phyloP scores from a whole-genome alignment of 2,113 vertebrate species.

The Datnioides undecimradiatus region DNA sequence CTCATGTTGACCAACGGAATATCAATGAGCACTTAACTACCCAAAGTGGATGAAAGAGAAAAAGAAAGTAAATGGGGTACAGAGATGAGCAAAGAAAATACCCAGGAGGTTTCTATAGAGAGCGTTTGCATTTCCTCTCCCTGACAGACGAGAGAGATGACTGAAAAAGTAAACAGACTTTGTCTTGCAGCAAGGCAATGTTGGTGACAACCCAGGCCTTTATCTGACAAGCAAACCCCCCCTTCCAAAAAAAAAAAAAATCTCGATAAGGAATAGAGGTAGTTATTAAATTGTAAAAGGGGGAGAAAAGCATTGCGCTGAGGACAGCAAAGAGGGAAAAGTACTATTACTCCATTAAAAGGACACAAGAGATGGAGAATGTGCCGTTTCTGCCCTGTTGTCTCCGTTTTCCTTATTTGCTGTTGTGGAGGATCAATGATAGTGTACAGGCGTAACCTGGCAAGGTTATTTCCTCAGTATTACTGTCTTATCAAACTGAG shows the following conservation, averaged over 20 bases:
- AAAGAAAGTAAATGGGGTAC: constrained; percentile 56
- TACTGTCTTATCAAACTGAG: constrained; percentile 74
- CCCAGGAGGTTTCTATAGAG: constrained; percentile 47
- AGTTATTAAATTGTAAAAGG: constrained; percentile 79
- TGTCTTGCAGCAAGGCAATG: constrained; percentile 68
- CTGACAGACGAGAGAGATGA: constrained; percentile 65
- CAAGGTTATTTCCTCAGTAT: constrained; percentile 77
- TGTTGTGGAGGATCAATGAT: constrained; percentile 71
- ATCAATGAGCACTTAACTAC: constrained; percentile 74
- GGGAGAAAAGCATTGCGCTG: constrained; percentile 58
- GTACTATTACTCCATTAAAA: constrained; percentile 66
- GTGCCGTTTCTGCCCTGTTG: constrained; percentile 62
- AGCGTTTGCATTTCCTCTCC: constrained; percentile 50
- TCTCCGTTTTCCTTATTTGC: constrained; percentile 67
- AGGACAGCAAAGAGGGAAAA: constrained; percentile 55
- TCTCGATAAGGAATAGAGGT: constrained; percentile 71
- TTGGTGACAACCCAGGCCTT: constrained; percentile 77
- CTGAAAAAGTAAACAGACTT: constrained; percentile 75
- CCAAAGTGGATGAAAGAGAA: constrained; percentile 60
- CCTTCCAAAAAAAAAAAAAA: constrained; percentile 47
- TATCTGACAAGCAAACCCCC: constrained; percentile 75
- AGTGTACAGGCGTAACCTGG: constrained; percentile 62
- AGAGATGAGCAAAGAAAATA: constrained; percentile 60
- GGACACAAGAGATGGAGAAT: constrained; percentile 68
- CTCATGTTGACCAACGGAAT: constrained; percentile 74